A percentile compares a stretch with the other conserved stretches of the same genome.
phyloP scores from a whole-genome alignment of 2,113 vertebrate species.

The cat (Felis catus) region F.catus_Fca126_mat1.0 CM031427.1:9578001-9578500 shows the following conservation, averaged over 20 bases:
- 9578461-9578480: background rate
- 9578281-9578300: background rate
- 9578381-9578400: constrained; percentile 27
- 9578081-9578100: no score
- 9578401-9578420: constrained; percentile 79
- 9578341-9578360: background rate
- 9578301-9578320: background rate
- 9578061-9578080: no score
- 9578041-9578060: no score
- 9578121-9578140: no score
- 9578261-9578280: no score
- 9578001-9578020: fast-evolving
- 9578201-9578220: background rate
- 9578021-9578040: no score
- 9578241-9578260: no score
- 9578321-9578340: background rate
- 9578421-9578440: background rate
- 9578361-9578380: constrained; percentile 73
- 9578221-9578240: background rate
- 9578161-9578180: background rate
- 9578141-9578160: background rate
- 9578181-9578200: no score
- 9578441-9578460: background rate
- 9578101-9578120: no score
- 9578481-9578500: background rate